Evolutionary conservation across 2,797 vertebrate species (phyloP).

Genomic region (Anas acuta): DNA sequence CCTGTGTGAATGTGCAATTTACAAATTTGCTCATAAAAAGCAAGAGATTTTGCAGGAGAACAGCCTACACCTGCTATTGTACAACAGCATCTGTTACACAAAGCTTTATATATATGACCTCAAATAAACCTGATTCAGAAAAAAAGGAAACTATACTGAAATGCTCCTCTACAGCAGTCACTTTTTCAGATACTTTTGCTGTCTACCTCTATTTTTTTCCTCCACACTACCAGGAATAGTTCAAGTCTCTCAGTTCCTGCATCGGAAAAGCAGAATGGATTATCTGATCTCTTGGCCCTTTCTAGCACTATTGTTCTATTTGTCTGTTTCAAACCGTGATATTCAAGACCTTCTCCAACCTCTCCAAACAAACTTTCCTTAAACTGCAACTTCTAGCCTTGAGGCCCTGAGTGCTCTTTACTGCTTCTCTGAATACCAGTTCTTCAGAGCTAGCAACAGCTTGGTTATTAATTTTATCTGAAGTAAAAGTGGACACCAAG

Average conservation of each 20-base stretch:
- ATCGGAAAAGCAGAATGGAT: background rate
- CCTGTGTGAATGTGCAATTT: background rate
- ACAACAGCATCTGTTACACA: background rate
- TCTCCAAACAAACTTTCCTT: background rate
- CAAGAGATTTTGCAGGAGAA: background rate
- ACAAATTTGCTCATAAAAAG: background rate
- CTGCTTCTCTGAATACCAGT: background rate
- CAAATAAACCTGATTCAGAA: background rate
- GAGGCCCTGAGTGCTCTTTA: background rate
- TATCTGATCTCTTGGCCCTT: background rate
- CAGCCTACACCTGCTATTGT: background rate
- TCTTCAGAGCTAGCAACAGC: background rate
- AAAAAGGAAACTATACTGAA: background rate
- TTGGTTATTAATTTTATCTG: background rate
- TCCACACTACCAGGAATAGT: background rate
- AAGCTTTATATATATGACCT: background rate
- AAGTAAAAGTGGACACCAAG: background rate
- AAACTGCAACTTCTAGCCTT: background rate
- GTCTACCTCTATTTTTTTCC: background rate
- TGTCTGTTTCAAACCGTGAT: background rate
- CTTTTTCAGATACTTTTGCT: background rate
- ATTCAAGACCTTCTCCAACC: background rate
- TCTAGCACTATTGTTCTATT: background rate
- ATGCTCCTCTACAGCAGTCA: background rate
- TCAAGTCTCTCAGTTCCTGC: background rate